A percentile compares a stretch with the other conserved stretches of the same genome.
phyloP scores from a whole-genome alignment of 1,140 invertebrate species.

The Cotesia typhae region DNA sequence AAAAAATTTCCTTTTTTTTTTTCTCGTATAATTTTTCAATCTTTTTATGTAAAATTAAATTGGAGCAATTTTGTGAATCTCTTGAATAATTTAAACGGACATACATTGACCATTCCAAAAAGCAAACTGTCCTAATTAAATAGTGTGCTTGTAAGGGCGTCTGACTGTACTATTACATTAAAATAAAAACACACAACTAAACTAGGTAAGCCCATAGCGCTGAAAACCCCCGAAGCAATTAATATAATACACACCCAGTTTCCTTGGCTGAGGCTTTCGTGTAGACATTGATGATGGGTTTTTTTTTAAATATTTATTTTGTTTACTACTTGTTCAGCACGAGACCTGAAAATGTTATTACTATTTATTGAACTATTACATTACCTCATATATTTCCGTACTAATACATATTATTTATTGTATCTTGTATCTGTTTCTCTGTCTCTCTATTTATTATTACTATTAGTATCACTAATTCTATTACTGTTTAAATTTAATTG shows the following conservation, averaged over 20 bases:
- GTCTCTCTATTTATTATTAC: background rate
- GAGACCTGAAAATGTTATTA: slow-evolving; percentile 40
- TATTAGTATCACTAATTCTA: slow-evolving; percentile 4
- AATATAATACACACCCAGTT: slow-evolving; percentile 22
- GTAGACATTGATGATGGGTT: slow-evolving; percentile 39
- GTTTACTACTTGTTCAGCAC: slow-evolving; percentile 47
- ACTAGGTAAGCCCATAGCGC: background rate
- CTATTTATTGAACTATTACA: background rate
- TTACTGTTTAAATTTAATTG: no score
- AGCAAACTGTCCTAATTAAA: background rate
- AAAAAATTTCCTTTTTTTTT: no score
- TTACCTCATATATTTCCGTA: slow-evolving; percentile 7
- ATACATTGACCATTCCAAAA: no score
- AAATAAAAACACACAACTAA: background rate
- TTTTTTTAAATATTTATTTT: slow-evolving; percentile 9
- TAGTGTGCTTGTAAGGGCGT: slow-evolving; percentile 19
- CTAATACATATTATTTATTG: no score
- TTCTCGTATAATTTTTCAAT: no score
- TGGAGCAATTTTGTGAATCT: no score
- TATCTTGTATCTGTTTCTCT: slow-evolving; percentile 10
- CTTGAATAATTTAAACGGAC: no score
- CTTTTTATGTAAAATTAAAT: no score
- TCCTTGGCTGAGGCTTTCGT: slow-evolving; percentile 42
- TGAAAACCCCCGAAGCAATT: slow-evolving; percentile 2
- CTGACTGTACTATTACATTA: slow-evolving; percentile 11